Evolutionary conservation across 2,797 vertebrate species (phyloP), one percentile per base, ranked within the genome.

Genomic region (Schizopygopsis pylzovi): DNA sequence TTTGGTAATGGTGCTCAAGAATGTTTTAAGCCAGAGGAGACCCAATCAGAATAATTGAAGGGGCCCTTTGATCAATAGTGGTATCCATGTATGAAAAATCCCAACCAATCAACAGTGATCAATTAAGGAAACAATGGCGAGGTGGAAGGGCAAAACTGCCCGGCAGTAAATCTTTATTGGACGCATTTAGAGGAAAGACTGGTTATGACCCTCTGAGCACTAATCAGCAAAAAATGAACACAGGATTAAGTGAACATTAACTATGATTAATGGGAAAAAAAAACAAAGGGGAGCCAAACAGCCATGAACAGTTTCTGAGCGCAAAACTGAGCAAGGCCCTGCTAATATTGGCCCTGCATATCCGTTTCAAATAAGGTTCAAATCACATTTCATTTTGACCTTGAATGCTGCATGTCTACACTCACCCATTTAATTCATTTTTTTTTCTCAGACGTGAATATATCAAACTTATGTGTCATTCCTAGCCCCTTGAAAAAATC

Each of bases 11-110:
- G 91, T 90, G 84, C 89, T 85, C 87, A 95, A 95, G 94, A 96
- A 96, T 96, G 93, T 92, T 52, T 52, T 96, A 96, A 96, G 95
- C 94, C 95, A 94, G 95, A 93, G 91, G 94, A 92, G 93, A 87
- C 81, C 94, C 94, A 92, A 93, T 90, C 89, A 93, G 95, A 95
- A 96, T 95, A 95, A 94, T 94, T 93, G 91, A 91, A 85, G 91
- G 84, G 90, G 87, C 86, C 82, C 96, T 97, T 97, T 96, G 96
- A 96, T 97, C 96, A 93, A 86, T 59, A 75, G 89, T 88, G 88
- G 93, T 90, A 94, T 93, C 93, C 93, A 88, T 92, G 89, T 92
- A 91, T 90, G 88, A 90, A 94, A 94, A 94, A 95, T 94, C 93
- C 91, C 89, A 92, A 94, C 92, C 93, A 94, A 96, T 96, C 95